A percentile compares a stretch with the other conserved stretches of the same genome.
Conservation (phyloP, 1,140 invertebrate genomes). For the Cherax quadricarinatus region DNA sequence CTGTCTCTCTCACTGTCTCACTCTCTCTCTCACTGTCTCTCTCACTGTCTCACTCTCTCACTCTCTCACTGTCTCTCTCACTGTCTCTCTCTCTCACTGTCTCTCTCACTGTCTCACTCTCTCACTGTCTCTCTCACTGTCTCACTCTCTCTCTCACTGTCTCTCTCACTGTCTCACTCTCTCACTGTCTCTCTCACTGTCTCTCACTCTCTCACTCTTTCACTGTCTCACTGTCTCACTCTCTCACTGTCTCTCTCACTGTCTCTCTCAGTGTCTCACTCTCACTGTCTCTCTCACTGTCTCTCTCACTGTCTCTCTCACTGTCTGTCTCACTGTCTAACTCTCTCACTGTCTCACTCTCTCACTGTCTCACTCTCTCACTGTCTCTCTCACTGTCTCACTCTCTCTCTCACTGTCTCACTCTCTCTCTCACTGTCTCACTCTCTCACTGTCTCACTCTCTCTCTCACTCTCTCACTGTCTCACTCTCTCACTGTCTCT, state of each 20-base stretch:
- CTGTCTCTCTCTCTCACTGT: background rate
- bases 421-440: too few relatives aligned
- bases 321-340: too few relatives aligned
- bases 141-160: background rate
- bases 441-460: too few relatives aligned
- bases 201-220: background rate
- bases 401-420: background rate
- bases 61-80: background rate
- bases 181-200: background rate
- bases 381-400: background rate
- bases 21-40: background rate
- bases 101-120: background rate
- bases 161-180: background rate
- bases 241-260: background rate
- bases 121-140: background rate
- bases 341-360: too few relatives aligned
- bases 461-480: constrained; percentile 22
- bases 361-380: background rate
- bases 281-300: background rate
- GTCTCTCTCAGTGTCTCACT: background rate
- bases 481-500: background rate
- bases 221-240: background rate
- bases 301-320: background rate
- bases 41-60: background rate
- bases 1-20: background rate